Evolutionary conservation across 2,797 vertebrate genomes (phyloP).

Genomic region (Picus viridis): DNA sequence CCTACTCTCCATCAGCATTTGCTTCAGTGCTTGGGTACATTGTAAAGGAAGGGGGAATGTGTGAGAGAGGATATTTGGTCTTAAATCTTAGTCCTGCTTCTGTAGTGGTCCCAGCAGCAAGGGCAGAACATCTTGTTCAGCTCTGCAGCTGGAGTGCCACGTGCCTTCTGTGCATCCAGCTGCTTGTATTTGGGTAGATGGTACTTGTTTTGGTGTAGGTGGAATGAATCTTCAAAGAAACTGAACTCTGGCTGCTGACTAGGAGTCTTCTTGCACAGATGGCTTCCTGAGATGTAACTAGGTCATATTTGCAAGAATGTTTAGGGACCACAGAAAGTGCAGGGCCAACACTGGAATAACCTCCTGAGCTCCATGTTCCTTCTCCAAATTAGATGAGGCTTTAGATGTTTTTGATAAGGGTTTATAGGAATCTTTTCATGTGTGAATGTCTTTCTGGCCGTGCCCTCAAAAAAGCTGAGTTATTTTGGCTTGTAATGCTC

Average conservation of each 20-base stretch:
- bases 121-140: neutral
- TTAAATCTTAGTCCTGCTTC: neutral
- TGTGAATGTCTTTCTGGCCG: neutral
- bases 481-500: neutral
- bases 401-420: neutral
- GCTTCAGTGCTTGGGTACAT: neutral
- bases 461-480: neutral
- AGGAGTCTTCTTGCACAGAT: constrained; percentile 22
- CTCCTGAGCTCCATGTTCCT: neutral
- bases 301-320: constrained; percentile 16
- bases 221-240: neutral
- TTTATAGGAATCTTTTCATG: neutral
- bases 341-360: constrained; percentile 1
- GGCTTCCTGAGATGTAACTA: constrained; percentile 27
- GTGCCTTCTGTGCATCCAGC: neutral
- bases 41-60: neutral
- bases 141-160: neutral
- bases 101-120: neutral
- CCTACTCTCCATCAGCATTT: neutral
- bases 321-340: neutral
- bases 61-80: neutral
- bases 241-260: neutral
- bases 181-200: neutral
- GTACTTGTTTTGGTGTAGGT: constrained; percentile 17
- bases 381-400: neutral